Conservation (phyloP, 2,113 vertebrate genomes). For the Myrmecobius fasciatus region DNA sequence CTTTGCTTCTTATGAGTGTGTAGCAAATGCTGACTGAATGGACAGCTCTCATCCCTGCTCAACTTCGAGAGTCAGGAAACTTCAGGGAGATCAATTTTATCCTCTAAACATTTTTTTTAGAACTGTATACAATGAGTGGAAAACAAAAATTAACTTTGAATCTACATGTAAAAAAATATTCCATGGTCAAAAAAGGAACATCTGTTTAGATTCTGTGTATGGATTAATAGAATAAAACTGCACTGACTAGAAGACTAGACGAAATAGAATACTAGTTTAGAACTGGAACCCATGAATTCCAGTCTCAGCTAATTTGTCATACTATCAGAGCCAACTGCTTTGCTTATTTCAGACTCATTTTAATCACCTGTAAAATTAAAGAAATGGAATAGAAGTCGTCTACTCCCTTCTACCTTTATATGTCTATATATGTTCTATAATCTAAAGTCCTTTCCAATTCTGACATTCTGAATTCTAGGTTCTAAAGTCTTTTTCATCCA, state of each 20-base stretch:
- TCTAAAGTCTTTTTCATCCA: neutral
- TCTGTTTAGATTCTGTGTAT: neutral
- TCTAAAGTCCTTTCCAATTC: neutral
- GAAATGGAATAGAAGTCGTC: neutral
- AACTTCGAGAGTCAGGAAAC: neutral
- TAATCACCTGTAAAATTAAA: neutral
- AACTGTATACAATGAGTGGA: constrained; percentile 7
- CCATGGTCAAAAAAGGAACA: neutral
- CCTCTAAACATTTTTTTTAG: constrained; percentile 33
- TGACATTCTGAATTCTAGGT: no score
- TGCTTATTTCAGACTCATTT: neutral
- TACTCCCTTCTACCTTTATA: neutral
- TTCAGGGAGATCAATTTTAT: neutral
- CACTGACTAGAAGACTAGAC: neutral
- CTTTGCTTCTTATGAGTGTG: neutral
- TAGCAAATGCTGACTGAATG: neutral
- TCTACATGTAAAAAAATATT: neutral
- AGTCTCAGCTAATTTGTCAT: neutral
- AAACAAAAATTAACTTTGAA: neutral
- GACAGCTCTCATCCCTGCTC: constrained; percentile 7
- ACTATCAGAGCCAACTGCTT: neutral
- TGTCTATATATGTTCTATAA: neutral
- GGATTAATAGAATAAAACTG: neutral
- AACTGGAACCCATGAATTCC: neutral
- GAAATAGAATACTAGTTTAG: neutral